These are phyloP conservation scores for Agrochola lychnidis DNA, from an alignment of 2,888 invertebrate genomes.

Conservation along the genomic window DNA sequence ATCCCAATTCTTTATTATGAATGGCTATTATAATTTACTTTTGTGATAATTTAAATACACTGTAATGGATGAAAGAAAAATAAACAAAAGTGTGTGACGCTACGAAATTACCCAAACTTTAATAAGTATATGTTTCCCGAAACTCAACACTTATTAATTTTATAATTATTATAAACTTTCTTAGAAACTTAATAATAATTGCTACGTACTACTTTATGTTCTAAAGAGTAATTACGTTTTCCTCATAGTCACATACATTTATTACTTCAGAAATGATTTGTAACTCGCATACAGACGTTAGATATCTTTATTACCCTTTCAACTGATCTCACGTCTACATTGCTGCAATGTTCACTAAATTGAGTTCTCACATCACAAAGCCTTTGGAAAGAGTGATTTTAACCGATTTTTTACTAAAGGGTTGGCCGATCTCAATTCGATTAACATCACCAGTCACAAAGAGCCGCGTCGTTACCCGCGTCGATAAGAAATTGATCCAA, in stretches of 20 bases:
- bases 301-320: constrained; percentile 86
- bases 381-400: constrained; percentile 85
- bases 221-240: constrained; percentile 48
- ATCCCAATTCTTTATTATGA: not conserved
- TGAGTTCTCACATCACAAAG: constrained; percentile 90
- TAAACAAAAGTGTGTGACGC: not conserved
- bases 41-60: constrained; percentile 6
- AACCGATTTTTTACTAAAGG: constrained; percentile 89
- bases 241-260: constrained; percentile 56
- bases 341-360: constrained; percentile 84
- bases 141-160: constrained; percentile 31
- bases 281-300: constrained; percentile 59
- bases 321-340: constrained; percentile 80
- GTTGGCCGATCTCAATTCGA: constrained; percentile 90
- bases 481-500: constrained; percentile 54
- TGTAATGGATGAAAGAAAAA: not conserved
- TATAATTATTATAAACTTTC: constrained; percentile 37
- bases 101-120: constrained; percentile 18
- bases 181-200: constrained; percentile 22
- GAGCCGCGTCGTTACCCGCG: constrained; percentile 69
- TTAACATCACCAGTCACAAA: constrained; percentile 80
- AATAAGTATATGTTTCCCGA: constrained; percentile 2
- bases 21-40: not conserved
- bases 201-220: constrained; percentile 18
- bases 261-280: constrained; percentile 65